Evolutionary conservation across 1,140 invertebrate genomes (phyloP).

Genomic region (Hydropsyche tenuis): DNA sequence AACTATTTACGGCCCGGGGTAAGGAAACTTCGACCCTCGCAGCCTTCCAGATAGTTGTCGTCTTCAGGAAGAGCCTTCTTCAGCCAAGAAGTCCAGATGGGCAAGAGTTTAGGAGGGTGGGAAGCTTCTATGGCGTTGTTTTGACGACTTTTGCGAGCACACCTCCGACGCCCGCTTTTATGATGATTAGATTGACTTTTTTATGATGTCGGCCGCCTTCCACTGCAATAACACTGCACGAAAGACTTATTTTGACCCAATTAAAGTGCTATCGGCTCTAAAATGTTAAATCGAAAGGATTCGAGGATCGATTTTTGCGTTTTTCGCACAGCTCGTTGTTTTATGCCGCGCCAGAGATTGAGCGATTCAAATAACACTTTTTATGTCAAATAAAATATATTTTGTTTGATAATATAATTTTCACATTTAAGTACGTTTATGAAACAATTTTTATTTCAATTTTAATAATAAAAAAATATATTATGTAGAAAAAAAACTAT

Average conservation of each 20-base stretch:
- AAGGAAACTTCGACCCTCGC: constrained; percentile 15
- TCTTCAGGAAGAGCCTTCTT: not conserved
- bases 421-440: no score
- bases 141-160: constrained; percentile 35
- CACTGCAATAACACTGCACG: constrained; percentile 8
- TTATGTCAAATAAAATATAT: no score
- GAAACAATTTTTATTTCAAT: no score
- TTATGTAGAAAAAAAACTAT: no score
- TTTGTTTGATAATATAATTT: no score
- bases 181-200: constrained; percentile 40
- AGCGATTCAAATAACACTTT: no score
- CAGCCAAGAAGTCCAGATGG: not conserved
- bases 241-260: constrained; percentile 31
- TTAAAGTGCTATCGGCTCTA: constrained; percentile 23
- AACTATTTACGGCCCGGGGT: constrained; percentile 17
- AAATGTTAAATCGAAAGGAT: not conserved
- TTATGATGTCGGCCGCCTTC: constrained; percentile 14
- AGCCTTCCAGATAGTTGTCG: no score
- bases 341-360: no score
- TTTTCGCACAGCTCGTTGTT: no score
- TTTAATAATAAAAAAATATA: no score
- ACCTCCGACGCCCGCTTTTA: constrained; percentile 16
- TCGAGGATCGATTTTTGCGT: no score
- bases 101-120: not conserved
- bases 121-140: constrained; percentile 19